Conservation (phyloP, 2,888 invertebrate genomes). For the Cheilosia scutellata region DNA sequence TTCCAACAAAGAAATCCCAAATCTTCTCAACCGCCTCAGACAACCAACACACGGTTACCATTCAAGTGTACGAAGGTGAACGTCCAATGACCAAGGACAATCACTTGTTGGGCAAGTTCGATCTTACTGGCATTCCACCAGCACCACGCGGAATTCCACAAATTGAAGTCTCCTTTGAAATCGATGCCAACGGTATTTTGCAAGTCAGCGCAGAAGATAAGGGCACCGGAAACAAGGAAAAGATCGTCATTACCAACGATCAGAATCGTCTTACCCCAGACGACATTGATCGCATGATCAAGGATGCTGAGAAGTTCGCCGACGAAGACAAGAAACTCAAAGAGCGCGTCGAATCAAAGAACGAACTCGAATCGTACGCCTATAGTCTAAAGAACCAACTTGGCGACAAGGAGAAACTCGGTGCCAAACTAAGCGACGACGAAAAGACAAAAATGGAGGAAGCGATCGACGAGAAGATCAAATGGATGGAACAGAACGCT, state of each 20-base stretch:
- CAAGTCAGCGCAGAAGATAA: slow-evolving; percentile 99
- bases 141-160: slow-evolving; percentile 97
- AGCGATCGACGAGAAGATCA: slow-evolving; percentile 98
- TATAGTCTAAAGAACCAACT: slow-evolving; percentile 99
- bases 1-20: slow-evolving; percentile 99
- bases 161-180: slow-evolving; percentile 97
- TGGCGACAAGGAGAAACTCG: slow-evolving; percentile 98
- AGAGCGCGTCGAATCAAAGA: slow-evolving; percentile 97
- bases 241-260: slow-evolving; percentile 99
- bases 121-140: slow-evolving; percentile 98
- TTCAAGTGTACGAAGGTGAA: slow-evolving; percentile 99
- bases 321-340: slow-evolving; percentile 99
- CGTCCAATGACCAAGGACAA: slow-evolving; percentile 99
- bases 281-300: slow-evolving; percentile 99
- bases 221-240: slow-evolving; percentile 99
- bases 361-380: slow-evolving; percentile 98
- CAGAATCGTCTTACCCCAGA: slow-evolving; percentile 98
- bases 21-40: slow-evolving; percentile 99
- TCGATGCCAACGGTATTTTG: slow-evolving; percentile 96
- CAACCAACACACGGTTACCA: slow-evolving; percentile 99
- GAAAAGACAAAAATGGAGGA: slow-evolving; percentile 98
- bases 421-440: slow-evolving; percentile 93
- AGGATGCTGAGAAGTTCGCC: slow-evolving; percentile 99
- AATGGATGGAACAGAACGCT: slow-evolving; percentile 98
- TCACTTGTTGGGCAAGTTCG: slow-evolving; percentile 99